phyloP scores from a whole-genome alignment of 2,113 vertebrate species.

The Strix uralensis region DNA sequence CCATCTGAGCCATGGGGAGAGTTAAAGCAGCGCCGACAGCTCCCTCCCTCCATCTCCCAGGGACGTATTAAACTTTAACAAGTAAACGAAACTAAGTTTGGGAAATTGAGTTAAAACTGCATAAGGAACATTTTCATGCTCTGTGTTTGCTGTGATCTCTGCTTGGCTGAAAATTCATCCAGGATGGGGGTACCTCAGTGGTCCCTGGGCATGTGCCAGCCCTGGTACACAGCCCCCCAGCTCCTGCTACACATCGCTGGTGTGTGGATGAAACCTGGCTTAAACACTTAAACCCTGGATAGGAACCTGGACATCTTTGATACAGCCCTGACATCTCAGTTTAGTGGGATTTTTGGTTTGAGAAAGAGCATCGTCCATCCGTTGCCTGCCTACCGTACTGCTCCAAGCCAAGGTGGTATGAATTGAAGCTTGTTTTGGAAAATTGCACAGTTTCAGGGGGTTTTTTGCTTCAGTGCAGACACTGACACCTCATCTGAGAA shows the following conservation, averaged over 20 bases:
- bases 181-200: fast-evolving
- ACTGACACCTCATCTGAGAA: neutral
- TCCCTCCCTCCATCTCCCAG: neutral
- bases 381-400: fast-evolving
- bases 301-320: neutral
- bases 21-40: neutral
- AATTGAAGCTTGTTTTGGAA: neutral
- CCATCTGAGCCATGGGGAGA: slow-evolving; percentile 1
- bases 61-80: neutral
- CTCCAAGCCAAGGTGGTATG: neutral
- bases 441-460: neutral
- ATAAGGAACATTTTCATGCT: neutral
- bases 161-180: fast-evolving
- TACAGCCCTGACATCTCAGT: neutral
- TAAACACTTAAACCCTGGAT: neutral
- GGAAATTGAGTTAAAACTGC: neutral
- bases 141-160: neutral
- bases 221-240: neutral
- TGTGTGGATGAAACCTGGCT: neutral
- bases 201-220: fast-evolving
- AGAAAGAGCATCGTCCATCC: neutral
- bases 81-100: neutral
- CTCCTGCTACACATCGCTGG: neutral
- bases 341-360: neutral
- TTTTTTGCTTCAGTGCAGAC: neutral